Conservation (phyloP, 1,140 invertebrate genomes). For the Carposina sasakii region DNA sequence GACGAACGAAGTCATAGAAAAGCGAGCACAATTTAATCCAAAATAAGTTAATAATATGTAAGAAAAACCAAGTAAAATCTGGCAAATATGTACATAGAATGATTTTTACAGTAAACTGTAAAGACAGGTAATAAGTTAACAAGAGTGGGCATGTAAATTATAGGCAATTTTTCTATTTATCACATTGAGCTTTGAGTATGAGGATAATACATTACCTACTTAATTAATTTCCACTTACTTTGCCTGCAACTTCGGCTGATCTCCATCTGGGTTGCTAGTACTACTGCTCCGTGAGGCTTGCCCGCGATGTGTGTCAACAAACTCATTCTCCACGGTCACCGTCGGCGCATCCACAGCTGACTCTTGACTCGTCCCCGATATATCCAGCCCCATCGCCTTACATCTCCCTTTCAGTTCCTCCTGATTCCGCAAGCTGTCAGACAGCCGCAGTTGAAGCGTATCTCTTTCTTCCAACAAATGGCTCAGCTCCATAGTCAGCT, state of each 20-base stretch:
- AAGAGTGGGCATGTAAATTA: too few relatives aligned
- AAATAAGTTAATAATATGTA: too few relatives aligned
- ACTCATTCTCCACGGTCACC: conserved; percentile 35
- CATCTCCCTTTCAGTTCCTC: conserved; percentile 74
- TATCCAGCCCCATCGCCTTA: conserved; percentile 32
- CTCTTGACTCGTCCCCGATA: conserved; percentile 33
- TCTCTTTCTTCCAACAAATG: conserved; percentile 89
- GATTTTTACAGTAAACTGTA: too few relatives aligned
- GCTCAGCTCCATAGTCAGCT: conserved; percentile 88
- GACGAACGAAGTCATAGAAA: too few relatives aligned
- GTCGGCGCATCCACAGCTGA: conserved; percentile 41
- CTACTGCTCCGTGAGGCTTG: conserved; percentile 57
- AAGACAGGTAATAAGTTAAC: too few relatives aligned
- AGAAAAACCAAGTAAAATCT: too few relatives aligned
- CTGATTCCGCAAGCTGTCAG: conserved; percentile 82
- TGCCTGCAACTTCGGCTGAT: conserved; percentile 61
- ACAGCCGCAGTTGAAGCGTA: conserved; percentile 85
- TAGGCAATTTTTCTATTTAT: too few relatives aligned
- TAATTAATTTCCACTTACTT: conserved; percentile 50
- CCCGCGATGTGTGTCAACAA: conserved; percentile 50
- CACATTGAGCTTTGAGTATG: too few relatives aligned
- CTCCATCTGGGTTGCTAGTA: conserved; percentile 50
- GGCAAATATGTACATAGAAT: too few relatives aligned
- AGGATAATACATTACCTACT: too few relatives aligned
- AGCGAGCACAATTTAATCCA: too few relatives aligned